Base-by-base conservation (phyloP, 2,888 invertebrate genomes). In the Drosophila atroscutellata region DNA sequence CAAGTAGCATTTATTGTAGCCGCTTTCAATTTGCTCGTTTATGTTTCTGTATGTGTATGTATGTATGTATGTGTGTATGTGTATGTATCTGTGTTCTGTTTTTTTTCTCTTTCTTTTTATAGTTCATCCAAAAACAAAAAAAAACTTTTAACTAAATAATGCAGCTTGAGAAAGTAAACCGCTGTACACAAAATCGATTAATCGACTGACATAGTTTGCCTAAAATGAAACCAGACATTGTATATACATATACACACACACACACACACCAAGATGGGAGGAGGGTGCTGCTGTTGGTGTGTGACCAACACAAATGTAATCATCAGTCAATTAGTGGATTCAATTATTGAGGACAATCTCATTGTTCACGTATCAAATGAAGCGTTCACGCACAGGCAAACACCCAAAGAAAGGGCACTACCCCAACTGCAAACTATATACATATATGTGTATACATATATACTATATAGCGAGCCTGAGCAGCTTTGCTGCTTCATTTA, bases 241-340 rank as follows among this genome's bases (percentile, higher is more conserved):
- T 42, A 34, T 15, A 37, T 26, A 58, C 54, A 18, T 15, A 36
- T 9, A 26, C 51, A 69, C 30, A 47, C 13, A 50, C 30, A 47
- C 13, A 50, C 8, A 47, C 18, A 66, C 36, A 50, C 28, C 54
- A 37, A 36, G 7, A 11, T 34, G 30, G 15, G 6, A 45, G 4
- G 1, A 15, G 34, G 54, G 36, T 3, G 11, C 32, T 32, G 32
- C 32, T 32, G 75, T 74, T 83, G 68, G 68, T 86, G 62, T 84
- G 67, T 78, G 81, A 72, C 86, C 85, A 85, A 86, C 88, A 86
- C 85, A 86, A 87, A 89, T 85, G 83, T 81, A 90, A 90, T 90
- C 87, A 85, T 83, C 85, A 89, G 90, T 88, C 89, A 90, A 90
- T 90, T 90, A 90, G 89, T 88, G 89, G 90, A 89, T 90, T 91